A percentile compares a stretch with the other conserved stretches of the same genome.
Evolutionary conservation across 92 coral and sea anemone species (phyloP).

Genomic region (Zoanthus solanderi): DNA sequence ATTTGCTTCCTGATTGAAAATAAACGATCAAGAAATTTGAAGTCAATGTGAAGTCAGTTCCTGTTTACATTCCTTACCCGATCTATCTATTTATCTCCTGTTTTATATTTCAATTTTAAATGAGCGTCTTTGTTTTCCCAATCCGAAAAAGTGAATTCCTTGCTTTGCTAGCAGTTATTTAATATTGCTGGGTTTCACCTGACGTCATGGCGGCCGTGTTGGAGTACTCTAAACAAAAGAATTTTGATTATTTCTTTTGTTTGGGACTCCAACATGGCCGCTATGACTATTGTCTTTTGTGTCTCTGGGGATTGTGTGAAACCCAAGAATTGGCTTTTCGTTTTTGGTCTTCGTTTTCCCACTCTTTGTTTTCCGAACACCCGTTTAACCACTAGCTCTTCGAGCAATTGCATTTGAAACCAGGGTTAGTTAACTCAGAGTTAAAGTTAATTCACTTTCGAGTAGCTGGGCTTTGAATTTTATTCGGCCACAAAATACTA

Average conservation of each 20-base stretch:
- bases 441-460: too few relatives aligned
- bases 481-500: too few relatives aligned
- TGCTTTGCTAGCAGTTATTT: background rate
- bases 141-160: background rate
- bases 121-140: background rate
- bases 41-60: background rate
- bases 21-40: background rate
- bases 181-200: too few relatives aligned
- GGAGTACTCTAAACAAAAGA: too few relatives aligned
- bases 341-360: slow-evolving; percentile 2
- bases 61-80: too few relatives aligned
- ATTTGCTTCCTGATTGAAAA: background rate
- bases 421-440: too few relatives aligned
- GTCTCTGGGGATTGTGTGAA: background rate
- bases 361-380: slow-evolving; percentile 6
- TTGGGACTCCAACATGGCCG: too few relatives aligned
- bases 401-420: background rate
- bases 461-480: too few relatives aligned
- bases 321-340: too few relatives aligned
- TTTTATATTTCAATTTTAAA: slow-evolving; percentile 1
- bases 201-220: too few relatives aligned
- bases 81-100: background rate
- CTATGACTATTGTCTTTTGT: too few relatives aligned
- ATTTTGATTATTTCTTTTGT: too few relatives aligned
- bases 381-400: background rate